Evolutionary conservation across 2,113 vertebrate genomes (phyloP).

Genomic region (Geothlypis trichas): DNA sequence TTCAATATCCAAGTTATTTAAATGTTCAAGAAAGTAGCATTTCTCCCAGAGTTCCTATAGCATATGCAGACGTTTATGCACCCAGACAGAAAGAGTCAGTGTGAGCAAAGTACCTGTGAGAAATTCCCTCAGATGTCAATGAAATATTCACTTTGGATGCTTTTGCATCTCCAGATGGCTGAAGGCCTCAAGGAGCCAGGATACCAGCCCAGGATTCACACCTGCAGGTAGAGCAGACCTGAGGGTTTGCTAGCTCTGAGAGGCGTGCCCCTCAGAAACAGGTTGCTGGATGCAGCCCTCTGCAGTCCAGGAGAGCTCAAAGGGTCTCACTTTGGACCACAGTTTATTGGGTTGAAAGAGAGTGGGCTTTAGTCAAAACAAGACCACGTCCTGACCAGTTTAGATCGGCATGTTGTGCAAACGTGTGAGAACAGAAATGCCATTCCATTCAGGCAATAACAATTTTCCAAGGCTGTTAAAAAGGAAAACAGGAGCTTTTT

Average conservation of each 20-base stretch:
- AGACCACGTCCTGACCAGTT: background rate
- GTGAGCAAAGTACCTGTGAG: background rate
- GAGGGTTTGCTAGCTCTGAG: background rate
- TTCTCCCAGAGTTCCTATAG: background rate
- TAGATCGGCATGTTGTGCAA: fast-evolving
- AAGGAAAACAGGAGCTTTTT: background rate
- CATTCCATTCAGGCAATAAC: background rate
- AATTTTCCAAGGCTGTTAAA: background rate
- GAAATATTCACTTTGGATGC: background rate
- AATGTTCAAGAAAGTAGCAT: background rate
- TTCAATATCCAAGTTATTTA: background rate
- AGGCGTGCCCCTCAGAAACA: fast-evolving
- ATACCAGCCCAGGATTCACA: background rate
- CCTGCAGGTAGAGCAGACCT: fast-evolving
- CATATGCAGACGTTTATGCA: fast-evolving
- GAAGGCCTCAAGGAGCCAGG: background rate
- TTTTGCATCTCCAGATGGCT: fast-evolving
- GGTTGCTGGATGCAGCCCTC: fast-evolving
- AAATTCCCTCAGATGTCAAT: background rate
- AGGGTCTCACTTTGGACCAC: background rate
- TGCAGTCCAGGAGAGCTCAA: no score
- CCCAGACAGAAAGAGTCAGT: background rate
- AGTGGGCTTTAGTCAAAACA: background rate
- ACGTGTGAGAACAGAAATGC: background rate
- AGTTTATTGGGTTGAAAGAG: fast-evolving